phyloP scores from a whole-genome alignment of 2,113 vertebrate genomes.

The Nannobrachium achirus region DNA sequence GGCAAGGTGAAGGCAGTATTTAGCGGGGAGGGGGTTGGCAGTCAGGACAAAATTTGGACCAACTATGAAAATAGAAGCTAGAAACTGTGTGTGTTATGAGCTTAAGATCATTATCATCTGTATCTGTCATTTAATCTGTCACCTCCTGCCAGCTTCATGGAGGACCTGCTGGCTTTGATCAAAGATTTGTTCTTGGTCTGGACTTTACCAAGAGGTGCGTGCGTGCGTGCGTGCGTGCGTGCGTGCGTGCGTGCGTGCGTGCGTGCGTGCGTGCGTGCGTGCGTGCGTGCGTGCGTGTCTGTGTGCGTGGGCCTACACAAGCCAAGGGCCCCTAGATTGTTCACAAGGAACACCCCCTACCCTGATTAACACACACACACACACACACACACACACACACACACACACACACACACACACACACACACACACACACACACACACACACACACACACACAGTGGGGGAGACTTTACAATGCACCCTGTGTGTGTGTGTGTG shows the following conservation, averaged over 20 bases:
- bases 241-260: too few relatives aligned
- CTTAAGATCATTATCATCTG: constrained; percentile 3
- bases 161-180: constrained; percentile 59
- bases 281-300: too few relatives aligned
- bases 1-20: too few relatives aligned
- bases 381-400: not conserved
- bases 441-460: constrained; percentile 2
- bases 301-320: too few relatives aligned
- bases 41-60: too few relatives aligned
- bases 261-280: too few relatives aligned
- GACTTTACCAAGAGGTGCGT: constrained; percentile 3
- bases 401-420: not conserved
- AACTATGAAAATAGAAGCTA: too few relatives aligned
- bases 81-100: not conserved
- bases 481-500: constrained; percentile 6
- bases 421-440: not conserved
- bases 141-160: constrained; percentile 41
- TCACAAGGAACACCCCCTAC: too few relatives aligned
- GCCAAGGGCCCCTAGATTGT: too few relatives aligned
- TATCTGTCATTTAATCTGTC: constrained; percentile 24
- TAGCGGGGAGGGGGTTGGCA: too few relatives aligned
- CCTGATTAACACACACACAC: not conserved
- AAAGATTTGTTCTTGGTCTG: constrained; percentile 28
- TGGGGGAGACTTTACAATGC: too few relatives aligned
- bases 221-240: too few relatives aligned